Evolutionary conservation across 2,113 vertebrate genomes (phyloP), one percentile per base, ranked within the genome.

Genomic region (Spilogale gracilis): DNA sequence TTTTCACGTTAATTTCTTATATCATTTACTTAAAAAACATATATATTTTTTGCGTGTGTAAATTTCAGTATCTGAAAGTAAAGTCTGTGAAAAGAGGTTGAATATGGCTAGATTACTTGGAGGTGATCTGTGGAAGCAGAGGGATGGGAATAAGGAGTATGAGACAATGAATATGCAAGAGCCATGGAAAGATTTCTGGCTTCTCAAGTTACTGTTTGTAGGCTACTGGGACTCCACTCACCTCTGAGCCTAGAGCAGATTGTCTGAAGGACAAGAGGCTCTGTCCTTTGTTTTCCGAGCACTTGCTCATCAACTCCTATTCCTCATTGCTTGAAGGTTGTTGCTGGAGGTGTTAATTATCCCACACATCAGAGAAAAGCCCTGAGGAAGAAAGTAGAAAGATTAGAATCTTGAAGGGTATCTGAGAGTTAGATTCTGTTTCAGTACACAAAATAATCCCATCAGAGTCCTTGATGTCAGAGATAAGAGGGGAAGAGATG

Each of bases 361-460:
- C 48, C 48, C 6, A 50, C 43, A 74, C 11, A 81, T 91, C 91
- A 69, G 65, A 71, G 73, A 82, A 30, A 60, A 91, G 32, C 23
- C 27, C 17, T 86, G n/a, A 74, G 50, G 65, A 91, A 97, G 48
- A 76, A 87, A 91, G 32, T 20, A 86, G 63, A 86, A 76, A 85
- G 48, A 50, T 89, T 16, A 69, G 67, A 69, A 32, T 93, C 11
- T 48, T 87, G 65, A 93, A 91, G 43, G 56, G 14, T n/a, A 90
- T 86, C 14, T 73, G 63, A 95, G 4, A n/a, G 38, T 91, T 74
- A 63, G 48, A 86, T 45, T 95, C 85, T 81, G n/a, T 74, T 67
- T 81, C 65, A 30, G 20, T 74, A 74, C 50, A 52, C 32, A 67
- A 54, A 89, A 52, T 17, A 67, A 65, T 85, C 38, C 65, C 65